Base-by-base conservation (phyloP, 2,113 vertebrate genomes). In the Trematomus loennbergii region DNA sequence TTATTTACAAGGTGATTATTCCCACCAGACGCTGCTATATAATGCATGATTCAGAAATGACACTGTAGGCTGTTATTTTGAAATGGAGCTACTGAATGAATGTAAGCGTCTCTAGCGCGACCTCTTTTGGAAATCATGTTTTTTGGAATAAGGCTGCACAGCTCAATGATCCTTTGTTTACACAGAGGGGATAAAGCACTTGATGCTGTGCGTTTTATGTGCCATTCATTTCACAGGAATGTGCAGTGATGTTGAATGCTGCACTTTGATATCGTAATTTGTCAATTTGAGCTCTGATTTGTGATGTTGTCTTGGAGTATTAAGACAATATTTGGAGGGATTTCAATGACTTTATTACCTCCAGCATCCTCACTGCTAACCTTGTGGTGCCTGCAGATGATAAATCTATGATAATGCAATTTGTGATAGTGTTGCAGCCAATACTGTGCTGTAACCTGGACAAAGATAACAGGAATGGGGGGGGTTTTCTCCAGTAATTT, bases 101-200 rank as follows among this genome's bases (percentile, higher is more conserved):
- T 86, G 60, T 66, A 81, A 78, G 81, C 85, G 93, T 92, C 91
- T 95, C 93, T 87, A 79, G 92, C 83, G 94, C 92, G 93, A 95
- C 94, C 93, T 94, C 94, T 87, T 91, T 91, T 80, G 88, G 89
- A 89, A 93, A 91, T 90, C 79, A 87, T 92, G 87, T 87, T 92
- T 88, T 88, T 78, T 86, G 72, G 83, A 86, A 87, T 90, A 80
- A 70, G 81, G 81, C 89, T 79, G 76, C 72, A 72, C 68, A 54
- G 78, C 86, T 91, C 86, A 93, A 91, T 89, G 90, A 92, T 93
- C 91, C 94, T 94, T 94, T 94, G 93, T 95, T 92, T 92, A 88
- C 82, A 81, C 83, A 36, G 62, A 73, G 40, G 68, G 66, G 50
- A 72, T 54, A 25, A 29, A 72, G 20, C 84, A 66, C 60, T 88